Evolutionary conservation across 2,113 vertebrate genomes (phyloP).

Genomic region (Psilopsiagon aymara): DNA sequence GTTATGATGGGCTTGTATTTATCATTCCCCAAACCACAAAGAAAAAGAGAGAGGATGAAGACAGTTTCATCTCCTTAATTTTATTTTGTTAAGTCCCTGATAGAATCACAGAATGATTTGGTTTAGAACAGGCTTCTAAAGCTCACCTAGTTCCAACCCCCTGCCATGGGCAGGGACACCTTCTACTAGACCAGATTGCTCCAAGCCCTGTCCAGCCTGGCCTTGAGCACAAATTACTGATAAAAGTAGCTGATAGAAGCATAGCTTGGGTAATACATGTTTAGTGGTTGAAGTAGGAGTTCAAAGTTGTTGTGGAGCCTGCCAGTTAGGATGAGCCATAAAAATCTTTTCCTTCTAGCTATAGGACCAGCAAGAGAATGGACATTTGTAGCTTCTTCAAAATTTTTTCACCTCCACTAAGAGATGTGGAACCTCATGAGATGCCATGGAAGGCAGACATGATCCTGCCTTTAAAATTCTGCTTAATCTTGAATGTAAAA

Average conservation of each 20-base stretch:
- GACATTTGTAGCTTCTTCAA: background rate
- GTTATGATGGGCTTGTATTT: background rate
- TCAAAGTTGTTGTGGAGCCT: background rate
- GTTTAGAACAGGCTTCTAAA: background rate
- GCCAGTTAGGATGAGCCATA: background rate
- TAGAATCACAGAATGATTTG: background rate
- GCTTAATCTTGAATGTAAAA: conserved; percentile 20
- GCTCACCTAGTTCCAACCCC: background rate
- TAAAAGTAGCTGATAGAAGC: background rate
- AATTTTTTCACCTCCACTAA: background rate
- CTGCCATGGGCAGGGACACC: background rate
- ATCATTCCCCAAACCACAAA: background rate
- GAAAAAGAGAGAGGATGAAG: background rate
- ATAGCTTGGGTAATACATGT: rapidly evolving
- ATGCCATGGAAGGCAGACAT: background rate
- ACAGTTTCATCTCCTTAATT: background rate
- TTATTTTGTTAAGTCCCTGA: background rate
- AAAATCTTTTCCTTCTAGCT: background rate
- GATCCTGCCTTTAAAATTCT: conserved; percentile 3
- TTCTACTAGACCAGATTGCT: background rate
- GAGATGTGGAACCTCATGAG: conserved; percentile 11
- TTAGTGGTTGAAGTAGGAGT: background rate
- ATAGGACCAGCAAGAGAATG: background rate
- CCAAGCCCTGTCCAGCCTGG: background rate
- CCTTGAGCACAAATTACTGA: background rate